phyloP scores from a whole-genome alignment of 2,797 vertebrate genomes.

The Chloroceryle amazona region DNA sequence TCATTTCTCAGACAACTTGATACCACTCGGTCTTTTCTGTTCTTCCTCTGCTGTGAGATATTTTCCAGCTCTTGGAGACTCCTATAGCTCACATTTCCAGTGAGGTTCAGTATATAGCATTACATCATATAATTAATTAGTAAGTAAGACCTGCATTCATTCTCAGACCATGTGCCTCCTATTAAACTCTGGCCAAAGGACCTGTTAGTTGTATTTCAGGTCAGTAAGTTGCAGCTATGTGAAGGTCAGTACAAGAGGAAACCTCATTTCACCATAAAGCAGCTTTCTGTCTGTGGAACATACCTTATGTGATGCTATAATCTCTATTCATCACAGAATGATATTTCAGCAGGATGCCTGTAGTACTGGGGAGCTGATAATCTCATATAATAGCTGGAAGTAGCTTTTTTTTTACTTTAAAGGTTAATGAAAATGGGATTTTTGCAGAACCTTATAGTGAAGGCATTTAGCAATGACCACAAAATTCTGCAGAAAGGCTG shows the following conservation, averaged over 20 bases:
- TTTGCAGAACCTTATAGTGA: not conserved
- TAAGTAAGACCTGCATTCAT: not conserved
- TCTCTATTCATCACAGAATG: not conserved
- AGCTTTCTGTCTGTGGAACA: not conserved
- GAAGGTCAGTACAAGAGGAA: not conserved
- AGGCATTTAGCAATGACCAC: accelerated
- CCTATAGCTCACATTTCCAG: not conserved
- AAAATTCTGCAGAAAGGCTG: not conserved
- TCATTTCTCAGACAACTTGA: not conserved
- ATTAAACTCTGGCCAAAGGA: not conserved
- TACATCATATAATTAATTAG: not conserved
- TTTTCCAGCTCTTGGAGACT: not conserved
- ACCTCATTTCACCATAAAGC: not conserved
- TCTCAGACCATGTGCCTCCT: not conserved
- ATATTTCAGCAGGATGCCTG: not conserved
- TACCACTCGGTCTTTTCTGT: not conserved
- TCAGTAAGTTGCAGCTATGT: not conserved
- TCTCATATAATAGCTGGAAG: not conserved
- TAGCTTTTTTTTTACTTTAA: not conserved
- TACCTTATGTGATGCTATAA: not conserved
- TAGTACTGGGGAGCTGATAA: not conserved
- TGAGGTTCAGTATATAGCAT: not conserved
- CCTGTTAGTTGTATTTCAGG: not conserved
- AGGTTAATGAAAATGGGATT: not conserved
- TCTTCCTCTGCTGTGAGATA: not conserved